phyloP scores from a whole-genome alignment of 2,888 invertebrate genomes.

The Ophion ventricosus region DNA sequence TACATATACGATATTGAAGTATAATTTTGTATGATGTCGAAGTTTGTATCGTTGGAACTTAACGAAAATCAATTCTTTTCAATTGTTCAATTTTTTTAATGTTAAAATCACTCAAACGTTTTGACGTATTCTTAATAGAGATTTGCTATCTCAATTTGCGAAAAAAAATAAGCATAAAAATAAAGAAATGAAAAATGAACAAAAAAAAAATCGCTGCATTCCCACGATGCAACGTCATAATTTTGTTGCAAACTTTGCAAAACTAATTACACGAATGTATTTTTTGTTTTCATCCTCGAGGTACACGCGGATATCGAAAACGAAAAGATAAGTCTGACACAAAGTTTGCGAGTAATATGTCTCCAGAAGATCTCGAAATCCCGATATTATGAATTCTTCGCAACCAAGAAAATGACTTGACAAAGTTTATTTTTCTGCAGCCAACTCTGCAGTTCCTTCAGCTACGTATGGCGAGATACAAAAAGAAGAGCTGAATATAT shows the following conservation, averaged over 20 bases:
- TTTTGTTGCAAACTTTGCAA: neutral
- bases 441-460: neutral
- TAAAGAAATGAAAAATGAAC: too few relatives aligned
- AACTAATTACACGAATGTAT: neutral
- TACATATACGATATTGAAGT: neutral
- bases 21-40: neutral
- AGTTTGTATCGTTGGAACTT: too few relatives aligned
- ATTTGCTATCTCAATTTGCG: too few relatives aligned
- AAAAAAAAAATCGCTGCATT: too few relatives aligned
- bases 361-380: neutral
- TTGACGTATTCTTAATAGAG: too few relatives aligned
- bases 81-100: too few relatives aligned
- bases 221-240: too few relatives aligned
- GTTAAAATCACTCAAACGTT: too few relatives aligned
- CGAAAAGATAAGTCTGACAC: neutral
- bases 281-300: slow-evolving; percentile 41
- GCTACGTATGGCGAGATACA: neutral
- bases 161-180: too few relatives aligned
- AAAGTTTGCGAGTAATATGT: neutral
- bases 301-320: neutral
- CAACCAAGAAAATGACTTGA: neutral
- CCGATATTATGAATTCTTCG: neutral
- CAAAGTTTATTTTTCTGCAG: neutral
- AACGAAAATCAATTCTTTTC: too few relatives aligned
- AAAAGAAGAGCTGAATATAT: neutral